Conservation (phyloP, 1,140 invertebrate genomes). For the Chlorops oryzae region DNA sequence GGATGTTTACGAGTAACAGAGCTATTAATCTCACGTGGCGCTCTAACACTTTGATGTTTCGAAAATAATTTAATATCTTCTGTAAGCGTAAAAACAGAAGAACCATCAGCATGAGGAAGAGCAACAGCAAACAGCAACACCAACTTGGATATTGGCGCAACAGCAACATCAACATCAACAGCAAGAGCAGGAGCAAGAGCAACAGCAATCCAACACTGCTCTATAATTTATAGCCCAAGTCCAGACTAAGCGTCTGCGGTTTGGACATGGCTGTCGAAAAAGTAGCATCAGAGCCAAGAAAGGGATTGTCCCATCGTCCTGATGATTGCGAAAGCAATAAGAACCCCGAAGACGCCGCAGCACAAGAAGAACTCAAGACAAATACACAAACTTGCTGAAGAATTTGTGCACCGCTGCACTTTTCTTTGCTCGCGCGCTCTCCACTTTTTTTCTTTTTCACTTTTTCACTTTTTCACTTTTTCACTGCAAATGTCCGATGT, state of each 20-base stretch:
- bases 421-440: too few species aligned
- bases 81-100: neutral
- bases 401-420: too few species aligned
- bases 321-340: too few species aligned
- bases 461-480: too few species aligned
- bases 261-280: conserved; percentile 22
- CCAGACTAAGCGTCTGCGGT: conserved; percentile 45
- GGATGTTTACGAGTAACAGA: conserved; percentile 9
- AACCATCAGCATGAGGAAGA: conserved; percentile 10
- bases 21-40: conserved; percentile 41
- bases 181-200: conserved; percentile 15
- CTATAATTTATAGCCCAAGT: conserved; percentile 34
- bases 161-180: neutral
- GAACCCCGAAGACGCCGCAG: too few species aligned
- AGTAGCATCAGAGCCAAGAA: conserved; percentile 6
- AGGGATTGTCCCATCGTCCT: too few species aligned
- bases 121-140: conserved; percentile 1
- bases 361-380: too few species aligned
- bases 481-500: too few species aligned
- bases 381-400: too few species aligned
- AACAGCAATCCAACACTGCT: conserved; percentile 7
- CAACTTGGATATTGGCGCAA: conserved; percentile 10
- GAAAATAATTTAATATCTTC: conserved; percentile 39
- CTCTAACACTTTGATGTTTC: conserved; percentile 41
- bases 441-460: too few species aligned